phyloP scores from a whole-genome alignment of 1,140 invertebrate genomes.

The Meloidogyne chitwoodi region DNA sequence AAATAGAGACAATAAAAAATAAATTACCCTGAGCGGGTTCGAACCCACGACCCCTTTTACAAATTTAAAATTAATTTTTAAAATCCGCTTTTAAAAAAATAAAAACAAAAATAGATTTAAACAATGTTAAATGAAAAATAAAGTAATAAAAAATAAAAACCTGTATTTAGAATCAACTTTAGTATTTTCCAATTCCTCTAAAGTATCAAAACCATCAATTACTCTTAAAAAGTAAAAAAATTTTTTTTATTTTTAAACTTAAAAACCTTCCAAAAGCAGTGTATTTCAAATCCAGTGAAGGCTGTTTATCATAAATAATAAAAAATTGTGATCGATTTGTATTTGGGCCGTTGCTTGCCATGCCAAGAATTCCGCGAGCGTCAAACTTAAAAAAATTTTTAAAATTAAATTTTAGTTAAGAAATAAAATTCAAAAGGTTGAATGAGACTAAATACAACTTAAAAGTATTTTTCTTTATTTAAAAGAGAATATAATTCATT shows the following conservation, averaged over 20 bases:
- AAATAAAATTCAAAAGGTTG: background rate
- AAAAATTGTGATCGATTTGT: conserved; percentile 99
- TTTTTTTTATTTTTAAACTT: background rate
- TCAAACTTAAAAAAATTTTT: conserved; percentile 70
- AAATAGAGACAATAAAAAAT: background rate
- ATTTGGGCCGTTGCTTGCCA: conserved; percentile 98
- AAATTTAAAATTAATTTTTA: conserved; percentile 25
- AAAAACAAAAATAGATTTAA: too few relatives aligned
- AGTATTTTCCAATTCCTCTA: conserved; percentile 91
- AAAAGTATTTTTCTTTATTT: too few relatives aligned
- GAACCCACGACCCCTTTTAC: background rate
- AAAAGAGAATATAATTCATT: too few relatives aligned
- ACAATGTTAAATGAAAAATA: background rate
- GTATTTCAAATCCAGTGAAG: conserved; percentile 93
- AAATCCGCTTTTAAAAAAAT: too few relatives aligned
- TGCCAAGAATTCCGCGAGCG: conserved; percentile 80
- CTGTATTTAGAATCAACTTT: conserved; percentile 67
- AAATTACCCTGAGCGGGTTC: background rate
- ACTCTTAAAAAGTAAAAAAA: conserved; percentile 69
- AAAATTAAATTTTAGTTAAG: too few relatives aligned
- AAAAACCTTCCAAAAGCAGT: conserved; percentile 87
- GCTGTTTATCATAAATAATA: conserved; percentile 84
- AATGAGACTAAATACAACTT: background rate
- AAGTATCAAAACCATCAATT: conserved; percentile 90
- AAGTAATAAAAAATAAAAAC: background rate